Conservation (phyloP, 2,797 vertebrate species). For the Calcarius lapponicus region DNA sequence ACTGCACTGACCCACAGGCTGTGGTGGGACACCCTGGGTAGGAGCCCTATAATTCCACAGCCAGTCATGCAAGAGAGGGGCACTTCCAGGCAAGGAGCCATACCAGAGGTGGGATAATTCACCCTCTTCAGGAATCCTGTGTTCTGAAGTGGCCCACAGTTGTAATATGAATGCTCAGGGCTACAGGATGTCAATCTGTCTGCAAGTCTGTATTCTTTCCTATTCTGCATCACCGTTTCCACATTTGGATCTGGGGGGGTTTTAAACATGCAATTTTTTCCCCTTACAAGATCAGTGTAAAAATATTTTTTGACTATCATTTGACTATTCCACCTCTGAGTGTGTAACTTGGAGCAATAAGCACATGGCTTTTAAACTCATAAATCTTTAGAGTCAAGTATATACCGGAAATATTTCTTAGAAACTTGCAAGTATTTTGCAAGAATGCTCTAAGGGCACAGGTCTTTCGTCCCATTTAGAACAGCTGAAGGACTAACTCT, state of each 20-base stretch:
- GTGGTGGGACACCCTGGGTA: neutral
- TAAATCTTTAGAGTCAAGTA: neutral
- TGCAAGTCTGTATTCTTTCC: neutral
- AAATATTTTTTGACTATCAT: neutral
- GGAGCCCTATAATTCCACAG: fast-evolving
- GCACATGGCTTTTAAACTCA: neutral
- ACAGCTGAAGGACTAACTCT: neutral
- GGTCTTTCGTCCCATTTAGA: neutral
- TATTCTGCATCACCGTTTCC: neutral
- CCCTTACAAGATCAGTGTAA: neutral
- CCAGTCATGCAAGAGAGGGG: fast-evolving
- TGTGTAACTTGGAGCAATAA: neutral
- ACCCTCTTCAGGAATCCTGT: neutral
- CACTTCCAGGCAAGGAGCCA: neutral
- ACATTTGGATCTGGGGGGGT: neutral
- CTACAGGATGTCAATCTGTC: neutral
- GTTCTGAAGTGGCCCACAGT: neutral
- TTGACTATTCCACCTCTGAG: neutral
- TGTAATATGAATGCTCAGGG: neutral
- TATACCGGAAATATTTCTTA: neutral
- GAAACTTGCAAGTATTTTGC: neutral
- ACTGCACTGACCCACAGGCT: neutral
- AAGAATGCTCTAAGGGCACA: neutral
- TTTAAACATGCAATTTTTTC: neutral
- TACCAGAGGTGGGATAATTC: neutral